These are phyloP conservation scores for Chesias legatella DNA, from an alignment of 2,888 invertebrate species.

Conservation along the genomic window DNA sequence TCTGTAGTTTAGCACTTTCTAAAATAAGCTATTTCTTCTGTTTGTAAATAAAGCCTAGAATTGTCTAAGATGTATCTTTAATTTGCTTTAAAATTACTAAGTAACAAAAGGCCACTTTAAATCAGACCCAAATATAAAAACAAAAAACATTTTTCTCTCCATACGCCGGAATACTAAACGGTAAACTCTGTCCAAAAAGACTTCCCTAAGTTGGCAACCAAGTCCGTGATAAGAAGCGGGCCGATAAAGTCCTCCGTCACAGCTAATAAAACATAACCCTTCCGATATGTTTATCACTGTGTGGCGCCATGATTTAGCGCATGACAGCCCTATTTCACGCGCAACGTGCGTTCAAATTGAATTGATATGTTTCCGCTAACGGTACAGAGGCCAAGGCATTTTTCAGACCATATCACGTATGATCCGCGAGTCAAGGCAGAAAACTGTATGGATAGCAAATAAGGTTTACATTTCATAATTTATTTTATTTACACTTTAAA, in stretches of 20 bases:
- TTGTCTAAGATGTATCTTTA: too few species aligned
- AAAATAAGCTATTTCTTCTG: too few species aligned
- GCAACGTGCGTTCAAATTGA: constrained; percentile 66
- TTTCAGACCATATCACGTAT: constrained; percentile 73
- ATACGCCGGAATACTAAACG: not conserved
- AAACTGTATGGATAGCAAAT: constrained; percentile 54
- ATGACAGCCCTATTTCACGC: constrained; percentile 66
- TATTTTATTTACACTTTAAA: not conserved
- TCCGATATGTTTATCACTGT: constrained; percentile 70
- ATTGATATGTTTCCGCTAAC: constrained; percentile 78
- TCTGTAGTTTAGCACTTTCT: too few species aligned
- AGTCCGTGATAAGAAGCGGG: constrained; percentile 21
- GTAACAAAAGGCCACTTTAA: too few species aligned
- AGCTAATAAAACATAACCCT: constrained; percentile 71
- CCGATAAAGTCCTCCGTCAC: constrained; percentile 52
- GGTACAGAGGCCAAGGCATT: constrained; percentile 55
- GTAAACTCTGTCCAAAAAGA: not conserved
- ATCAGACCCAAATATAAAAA: too few species aligned
- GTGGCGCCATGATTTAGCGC: constrained; percentile 63
- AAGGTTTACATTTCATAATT: not conserved
- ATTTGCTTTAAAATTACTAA: too few species aligned
- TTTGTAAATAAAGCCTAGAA: too few species aligned
- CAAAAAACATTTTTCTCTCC: too few species aligned
- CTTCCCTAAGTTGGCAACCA: constrained; percentile 8
- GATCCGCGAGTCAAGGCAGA: constrained; percentile 67